Percentiles rank a stretch among this genome's conserved stretches.
phyloP scores from a whole-genome alignment of 2,888 invertebrate species.

The Frankliniella intonsa region DNA sequence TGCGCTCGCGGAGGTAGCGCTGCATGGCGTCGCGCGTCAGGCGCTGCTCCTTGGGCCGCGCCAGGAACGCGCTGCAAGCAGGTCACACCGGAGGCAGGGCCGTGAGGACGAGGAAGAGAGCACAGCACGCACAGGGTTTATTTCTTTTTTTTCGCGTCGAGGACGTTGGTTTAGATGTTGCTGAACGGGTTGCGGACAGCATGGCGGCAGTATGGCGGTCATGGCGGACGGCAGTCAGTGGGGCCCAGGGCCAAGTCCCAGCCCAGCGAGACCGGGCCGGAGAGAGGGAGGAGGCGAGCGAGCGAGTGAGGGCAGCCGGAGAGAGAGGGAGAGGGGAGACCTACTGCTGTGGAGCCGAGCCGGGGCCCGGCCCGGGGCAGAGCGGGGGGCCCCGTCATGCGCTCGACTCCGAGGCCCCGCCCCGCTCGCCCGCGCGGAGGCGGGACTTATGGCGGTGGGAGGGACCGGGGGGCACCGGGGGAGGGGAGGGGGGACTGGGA shows the following conservation, averaged over 20 bases:
- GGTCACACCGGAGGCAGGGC: neutral
- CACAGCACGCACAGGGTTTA: no score
- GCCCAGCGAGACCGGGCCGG: neutral
- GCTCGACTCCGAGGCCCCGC: neutral
- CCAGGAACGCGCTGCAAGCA: constrained; percentile 14
- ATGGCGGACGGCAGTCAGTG: neutral
- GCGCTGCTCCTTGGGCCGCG: constrained; percentile 57
- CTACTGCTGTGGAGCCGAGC: no score
- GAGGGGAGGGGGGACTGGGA: neutral
- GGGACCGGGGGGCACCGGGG: neutral
- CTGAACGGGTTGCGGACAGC: neutral
- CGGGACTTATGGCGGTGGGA: constrained; percentile 15
- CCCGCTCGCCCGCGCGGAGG: neutral
- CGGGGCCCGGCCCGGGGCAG: neutral
- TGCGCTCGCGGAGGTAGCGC: constrained; percentile 87
- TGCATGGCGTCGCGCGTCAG: constrained; percentile 92
- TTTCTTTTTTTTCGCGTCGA: no score
- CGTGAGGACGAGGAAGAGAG: no score
- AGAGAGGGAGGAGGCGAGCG: neutral
- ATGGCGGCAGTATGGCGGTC: neutral
- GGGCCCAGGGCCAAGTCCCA: neutral
- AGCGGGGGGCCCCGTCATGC: neutral
- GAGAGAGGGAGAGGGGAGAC: no score
- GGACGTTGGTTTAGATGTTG: no score
- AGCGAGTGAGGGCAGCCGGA: neutral